Evolutionary conservation across 2,888 invertebrate genomes (phyloP).

Genomic region (Tryphoninae sp.): DNA sequence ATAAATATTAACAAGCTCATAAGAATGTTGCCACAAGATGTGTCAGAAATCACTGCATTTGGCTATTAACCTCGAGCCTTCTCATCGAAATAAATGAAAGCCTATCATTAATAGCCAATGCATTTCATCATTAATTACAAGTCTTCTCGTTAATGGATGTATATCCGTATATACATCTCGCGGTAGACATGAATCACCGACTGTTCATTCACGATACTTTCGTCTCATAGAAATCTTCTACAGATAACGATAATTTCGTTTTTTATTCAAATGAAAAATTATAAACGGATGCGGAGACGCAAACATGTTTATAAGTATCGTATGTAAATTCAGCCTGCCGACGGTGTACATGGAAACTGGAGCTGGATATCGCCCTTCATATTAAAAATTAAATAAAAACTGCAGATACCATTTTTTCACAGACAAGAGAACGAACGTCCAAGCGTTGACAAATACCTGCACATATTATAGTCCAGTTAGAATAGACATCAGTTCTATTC

Average conservation of each 20-base stretch:
- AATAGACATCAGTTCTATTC: no score
- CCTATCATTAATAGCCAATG: constrained; percentile 32
- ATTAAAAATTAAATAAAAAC: no score
- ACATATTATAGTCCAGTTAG: no score
- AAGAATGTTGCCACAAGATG: constrained; percentile 28
- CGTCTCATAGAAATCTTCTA: background rate
- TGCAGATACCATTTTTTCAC: no score
- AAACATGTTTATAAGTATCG: background rate
- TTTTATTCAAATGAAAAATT: background rate
- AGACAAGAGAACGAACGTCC: no score
- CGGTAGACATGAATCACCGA: background rate
- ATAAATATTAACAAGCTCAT: no score
- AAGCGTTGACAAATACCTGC: no score
- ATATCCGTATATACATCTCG: background rate
- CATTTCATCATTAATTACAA: background rate
- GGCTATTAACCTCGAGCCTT: constrained; percentile 62
- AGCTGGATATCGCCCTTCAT: no score
- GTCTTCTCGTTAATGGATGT: background rate
- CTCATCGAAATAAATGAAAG: constrained; percentile 72
- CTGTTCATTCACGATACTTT: background rate
- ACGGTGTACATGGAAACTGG: no score
- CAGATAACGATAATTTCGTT: background rate
- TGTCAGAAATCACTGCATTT: constrained; percentile 54
- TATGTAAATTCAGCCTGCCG: background rate
- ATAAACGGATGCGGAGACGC: background rate